Base-by-base conservation (phyloP, 92 coral and sea anemone species). In the Epizoanthus scotinus region DNA sequence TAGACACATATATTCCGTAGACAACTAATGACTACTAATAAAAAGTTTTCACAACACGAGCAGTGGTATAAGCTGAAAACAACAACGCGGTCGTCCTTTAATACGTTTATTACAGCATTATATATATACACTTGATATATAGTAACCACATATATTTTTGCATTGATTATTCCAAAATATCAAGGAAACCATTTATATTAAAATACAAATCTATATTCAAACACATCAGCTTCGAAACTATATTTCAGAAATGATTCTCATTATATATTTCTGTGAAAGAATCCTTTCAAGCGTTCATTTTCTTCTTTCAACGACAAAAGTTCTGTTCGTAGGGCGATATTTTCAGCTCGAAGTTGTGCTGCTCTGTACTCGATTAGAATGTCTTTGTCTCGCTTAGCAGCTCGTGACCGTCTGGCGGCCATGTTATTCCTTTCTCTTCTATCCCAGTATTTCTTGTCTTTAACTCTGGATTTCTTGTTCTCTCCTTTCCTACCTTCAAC, bases 211-310 rank as follows among this genome's bases (percentile, higher is more conserved):
- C 12, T 47, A 47, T 13, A 47, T 34, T 34, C 40, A 47, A 47
- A 47, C 14, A 47, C 15, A 47, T 47, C 17, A 47, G 2, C 52
- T 47, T 8, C 12, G 14, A 5, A 47, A 47, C 2, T 9, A 47
- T 25, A 17, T 29, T 0, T 29, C 3, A 29, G 8, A 29, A 6
- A 5, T 13, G 29, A 64, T n/a, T 64, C 29, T n/a, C 6, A 25
- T 29, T 64, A 9, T 27, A 64, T 5, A 47, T 64, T 64, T 29
- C 22, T 64, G 21, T 64, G 44, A 8, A 53, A 8, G 36, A 24
- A 53, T 6, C 78, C 34, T 74, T 74, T 74, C 25, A 74, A 74
- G 31, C 80, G 80, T 28, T 64, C 36, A 29, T 74, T 74, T 74
- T 74, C 80, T 18, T 57, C 61, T 21, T 65, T 74, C 67, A 74